These are phyloP conservation scores for Perizoma flavofasciatum DNA, from an alignment of 2,888 invertebrate genomes.

Conservation along the genomic window DNA sequence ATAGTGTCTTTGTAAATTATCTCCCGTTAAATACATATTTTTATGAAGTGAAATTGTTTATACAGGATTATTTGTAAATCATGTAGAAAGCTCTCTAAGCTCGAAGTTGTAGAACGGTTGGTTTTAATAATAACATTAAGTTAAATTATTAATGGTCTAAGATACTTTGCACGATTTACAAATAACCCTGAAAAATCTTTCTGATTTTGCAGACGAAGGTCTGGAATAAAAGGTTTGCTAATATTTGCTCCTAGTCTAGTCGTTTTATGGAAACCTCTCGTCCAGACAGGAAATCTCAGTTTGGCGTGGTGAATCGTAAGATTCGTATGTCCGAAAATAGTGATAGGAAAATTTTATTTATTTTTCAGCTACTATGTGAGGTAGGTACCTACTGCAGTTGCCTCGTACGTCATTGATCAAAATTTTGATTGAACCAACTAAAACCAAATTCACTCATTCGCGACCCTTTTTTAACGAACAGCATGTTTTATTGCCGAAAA, in stretches of 20 bases:
- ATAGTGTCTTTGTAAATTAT: too few relatives aligned
- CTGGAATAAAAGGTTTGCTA: slow-evolving; percentile 8
- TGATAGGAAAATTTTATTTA: too few relatives aligned
- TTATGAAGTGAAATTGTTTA: too few relatives aligned
- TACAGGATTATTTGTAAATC: too few relatives aligned
- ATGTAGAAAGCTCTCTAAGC: too few relatives aligned
- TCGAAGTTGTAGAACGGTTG: too few relatives aligned
- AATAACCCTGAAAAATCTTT: not conserved
- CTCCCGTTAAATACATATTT: too few relatives aligned
- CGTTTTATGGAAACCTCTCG: slow-evolving; percentile 1
- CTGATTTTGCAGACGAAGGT: slow-evolving; percentile 4
- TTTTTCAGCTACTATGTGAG: too few relatives aligned
- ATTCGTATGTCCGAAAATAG: too few relatives aligned
- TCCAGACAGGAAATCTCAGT: not conserved
- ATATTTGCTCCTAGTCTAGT: slow-evolving; percentile 7
- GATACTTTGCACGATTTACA: too few relatives aligned
- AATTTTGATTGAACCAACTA: slow-evolving; percentile 16
- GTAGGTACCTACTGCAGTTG: not conserved
- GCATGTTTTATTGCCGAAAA: slow-evolving; percentile 54
- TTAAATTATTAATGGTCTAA: too few relatives aligned
- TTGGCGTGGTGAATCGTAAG: not conserved
- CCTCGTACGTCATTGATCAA: slow-evolving; percentile 2
- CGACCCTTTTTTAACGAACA: slow-evolving; percentile 57
- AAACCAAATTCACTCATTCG: slow-evolving; percentile 33
- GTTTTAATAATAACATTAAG: too few relatives aligned